Percentiles rank a stretch among this genome's conserved stretches.
phyloP scores from a whole-genome alignment of 2,113 vertebrate species.

The Bubo scandiacus region DNA sequence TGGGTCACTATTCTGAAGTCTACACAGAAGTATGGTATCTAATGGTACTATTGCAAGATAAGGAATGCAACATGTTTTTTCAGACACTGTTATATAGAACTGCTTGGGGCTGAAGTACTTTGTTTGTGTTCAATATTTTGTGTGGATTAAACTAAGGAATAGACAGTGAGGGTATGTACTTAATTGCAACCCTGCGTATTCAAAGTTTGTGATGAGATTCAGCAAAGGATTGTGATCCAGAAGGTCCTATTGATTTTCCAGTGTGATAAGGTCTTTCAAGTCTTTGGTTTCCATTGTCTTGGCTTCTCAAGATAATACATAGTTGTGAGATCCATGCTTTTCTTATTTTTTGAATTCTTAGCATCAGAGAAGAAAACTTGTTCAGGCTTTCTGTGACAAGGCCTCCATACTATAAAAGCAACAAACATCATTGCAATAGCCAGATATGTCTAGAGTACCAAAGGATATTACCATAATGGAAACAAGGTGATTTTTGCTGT shows the following conservation, averaged over 20 bases:
- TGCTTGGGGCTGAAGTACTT: neutral
- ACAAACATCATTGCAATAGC: neutral
- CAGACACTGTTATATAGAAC: neutral
- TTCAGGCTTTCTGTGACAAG: neutral
- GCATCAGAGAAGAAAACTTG: neutral
- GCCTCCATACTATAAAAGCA: neutral
- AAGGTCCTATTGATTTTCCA: neutral
- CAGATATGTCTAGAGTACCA: neutral
- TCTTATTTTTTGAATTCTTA: neutral
- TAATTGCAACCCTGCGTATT: neutral
- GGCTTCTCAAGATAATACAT: neutral
- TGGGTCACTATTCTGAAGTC: neutral
- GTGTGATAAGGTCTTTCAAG: neutral
- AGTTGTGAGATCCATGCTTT: neutral
- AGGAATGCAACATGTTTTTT: rapidly evolving
- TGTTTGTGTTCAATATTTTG: neutral
- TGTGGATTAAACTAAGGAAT: neutral
- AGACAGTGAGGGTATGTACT: neutral
- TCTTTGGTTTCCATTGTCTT: neutral
- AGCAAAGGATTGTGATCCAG: neutral
- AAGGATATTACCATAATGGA: neutral
- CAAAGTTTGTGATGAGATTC: neutral
- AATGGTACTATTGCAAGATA: neutral
- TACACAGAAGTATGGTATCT: neutral
- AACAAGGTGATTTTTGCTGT: neutral